Evolutionary conservation across 2,797 vertebrate genomes (phyloP), one percentile per base, ranked within the genome.

Genomic region (Rhynchotus rufescens): DNA sequence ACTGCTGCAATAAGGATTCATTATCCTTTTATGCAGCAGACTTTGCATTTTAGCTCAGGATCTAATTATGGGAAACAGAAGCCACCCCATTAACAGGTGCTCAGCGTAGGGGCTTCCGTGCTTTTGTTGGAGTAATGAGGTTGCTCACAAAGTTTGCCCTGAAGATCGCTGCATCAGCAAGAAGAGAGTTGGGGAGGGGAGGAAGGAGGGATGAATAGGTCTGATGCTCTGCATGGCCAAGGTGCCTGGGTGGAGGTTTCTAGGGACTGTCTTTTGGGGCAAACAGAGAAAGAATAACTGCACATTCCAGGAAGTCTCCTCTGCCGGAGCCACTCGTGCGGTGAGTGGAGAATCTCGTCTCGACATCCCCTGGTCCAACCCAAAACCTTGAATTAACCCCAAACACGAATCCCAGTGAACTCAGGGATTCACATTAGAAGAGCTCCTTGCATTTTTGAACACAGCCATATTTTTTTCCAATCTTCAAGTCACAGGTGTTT

Each of bases 1-100:
- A 96, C 94, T 93, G 77, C 94, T 95, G 96, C 97, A 97, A 97
- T 97, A 97, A 97, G 96, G 96, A 97, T 97, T 98, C 97, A 97
- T 98, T 97, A 98, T 97, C 95, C 93, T 95, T 95, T 95, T 92
- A 94, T 94, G 94, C 23, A 95, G 95, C 94, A 95, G 96, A 83
- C 88, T 96, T 95, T 95, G 96, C 96, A 96, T 97, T 97, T 97
- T 95, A 96, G 95, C 89, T 95, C 65, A 65, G 94, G 95, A 98
- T 97, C 89, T 97, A 97, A 98, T 97, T 97, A 97, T 56, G 86
- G 96, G 97, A 94, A 97, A 93, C 93, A 97, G 84, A 93, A 95
- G 93, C 91, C 93, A 94, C 93, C 96, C 95, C 96, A 96, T 94
- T 97, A 97, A 96, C 92, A 97, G 95, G 97, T 95, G 96, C 94